Percentiles rank a stretch among this genome's conserved stretches.
Evolutionary conservation across 53 echinoderm and acorn worm genomes (phyloP).

Genomic region (Antedon mediterranea): DNA sequence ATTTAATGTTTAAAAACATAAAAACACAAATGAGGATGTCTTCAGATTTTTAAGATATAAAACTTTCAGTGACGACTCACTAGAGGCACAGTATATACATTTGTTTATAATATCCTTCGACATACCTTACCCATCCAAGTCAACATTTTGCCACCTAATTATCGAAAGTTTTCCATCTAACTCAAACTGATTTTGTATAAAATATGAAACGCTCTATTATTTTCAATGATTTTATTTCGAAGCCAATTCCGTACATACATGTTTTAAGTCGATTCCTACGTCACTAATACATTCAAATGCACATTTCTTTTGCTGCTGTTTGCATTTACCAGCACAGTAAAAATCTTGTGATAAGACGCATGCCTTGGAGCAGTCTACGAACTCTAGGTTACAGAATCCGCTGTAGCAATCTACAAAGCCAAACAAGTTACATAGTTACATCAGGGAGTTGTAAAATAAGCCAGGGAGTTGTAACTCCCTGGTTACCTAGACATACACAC

Average conservation of each 20-base stretch:
- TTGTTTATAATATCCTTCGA: too few species aligned
- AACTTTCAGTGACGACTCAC: too few species aligned
- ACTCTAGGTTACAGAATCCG: neutral
- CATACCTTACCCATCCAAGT: too few species aligned
- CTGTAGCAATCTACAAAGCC: neutral
- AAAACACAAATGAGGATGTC: too few species aligned
- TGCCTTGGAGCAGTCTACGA: neutral
- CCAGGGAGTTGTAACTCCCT: too few species aligned
- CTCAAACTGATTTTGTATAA: neutral
- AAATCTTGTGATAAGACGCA: neutral
- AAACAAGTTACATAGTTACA: too few species aligned
- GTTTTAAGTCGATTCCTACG: neutral
- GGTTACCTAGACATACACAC: too few species aligned
- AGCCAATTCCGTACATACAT: neutral
- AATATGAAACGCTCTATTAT: neutral
- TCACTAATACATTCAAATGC: neutral
- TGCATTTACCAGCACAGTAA: neutral
- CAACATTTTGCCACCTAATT: too few species aligned
- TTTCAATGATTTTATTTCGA: neutral
- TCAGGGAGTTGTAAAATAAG: too few species aligned
- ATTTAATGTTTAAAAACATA: too few species aligned
- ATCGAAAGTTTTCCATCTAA: neutral
- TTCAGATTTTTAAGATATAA: too few species aligned
- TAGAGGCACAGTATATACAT: too few species aligned
- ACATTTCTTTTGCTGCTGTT: neutral